Evolutionary conservation across 2,113 vertebrate genomes (phyloP).

Genomic region (Sphyrna mokarran): DNA sequence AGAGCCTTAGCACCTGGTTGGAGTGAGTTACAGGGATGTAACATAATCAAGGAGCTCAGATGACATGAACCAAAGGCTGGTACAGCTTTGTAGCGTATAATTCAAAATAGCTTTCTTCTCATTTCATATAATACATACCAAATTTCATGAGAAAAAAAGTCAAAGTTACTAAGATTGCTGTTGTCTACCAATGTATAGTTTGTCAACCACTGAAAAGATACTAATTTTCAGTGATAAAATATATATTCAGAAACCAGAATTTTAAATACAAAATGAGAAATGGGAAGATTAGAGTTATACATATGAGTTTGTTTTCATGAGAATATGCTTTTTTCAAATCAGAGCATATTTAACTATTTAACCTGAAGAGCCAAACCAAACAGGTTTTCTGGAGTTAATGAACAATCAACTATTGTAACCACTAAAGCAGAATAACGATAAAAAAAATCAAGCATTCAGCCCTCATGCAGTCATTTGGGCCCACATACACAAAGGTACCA

Average conservation of each 20-base stretch:
- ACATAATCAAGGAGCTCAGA: slow-evolving; percentile 6
- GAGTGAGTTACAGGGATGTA: neutral
- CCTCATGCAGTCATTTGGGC: too few species aligned
- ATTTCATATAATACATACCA: neutral
- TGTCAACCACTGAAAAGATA: neutral
- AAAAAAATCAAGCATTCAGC: too few species aligned
- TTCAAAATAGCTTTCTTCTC: neutral
- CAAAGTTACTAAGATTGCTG: neutral
- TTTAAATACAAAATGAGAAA: neutral
- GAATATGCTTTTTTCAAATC: too few species aligned
- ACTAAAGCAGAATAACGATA: too few species aligned
- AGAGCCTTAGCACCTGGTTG: neutral
- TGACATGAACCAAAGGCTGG: neutral
- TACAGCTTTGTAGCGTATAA: neutral
- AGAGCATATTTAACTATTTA: too few species aligned
- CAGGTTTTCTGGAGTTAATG: too few species aligned
- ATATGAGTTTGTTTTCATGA: too few species aligned
- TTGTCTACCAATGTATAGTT: neutral
- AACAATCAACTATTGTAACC: too few species aligned
- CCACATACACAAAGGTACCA: too few species aligned
- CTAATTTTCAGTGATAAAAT: neutral
- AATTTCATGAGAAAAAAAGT: neutral
- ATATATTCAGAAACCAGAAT: neutral
- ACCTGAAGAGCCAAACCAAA: too few species aligned
- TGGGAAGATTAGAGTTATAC: neutral